Evolutionary conservation across 1,140 invertebrate genomes (phyloP).

Genomic region (Drosophila neocordata): DNA sequence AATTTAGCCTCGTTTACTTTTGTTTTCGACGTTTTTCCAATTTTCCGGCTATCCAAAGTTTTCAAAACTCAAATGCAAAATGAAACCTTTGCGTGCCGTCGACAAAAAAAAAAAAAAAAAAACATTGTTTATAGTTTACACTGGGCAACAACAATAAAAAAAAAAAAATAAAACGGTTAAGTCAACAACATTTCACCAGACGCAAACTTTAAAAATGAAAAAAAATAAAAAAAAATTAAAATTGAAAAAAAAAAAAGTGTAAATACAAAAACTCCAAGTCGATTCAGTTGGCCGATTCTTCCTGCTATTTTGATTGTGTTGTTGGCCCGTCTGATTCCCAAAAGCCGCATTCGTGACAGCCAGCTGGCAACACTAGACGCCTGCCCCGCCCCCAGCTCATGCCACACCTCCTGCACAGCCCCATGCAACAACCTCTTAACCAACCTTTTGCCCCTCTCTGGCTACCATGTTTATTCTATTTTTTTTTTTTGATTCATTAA

Average conservation of each 20-base stretch:
- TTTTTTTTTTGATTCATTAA: slow-evolving; percentile 67
- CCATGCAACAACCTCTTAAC: not conserved
- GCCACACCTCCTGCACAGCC: slow-evolving; percentile 6
- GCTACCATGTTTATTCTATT: slow-evolving; percentile 11
- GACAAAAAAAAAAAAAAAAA: slow-evolving; percentile 33
- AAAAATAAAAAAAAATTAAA: not conserved
- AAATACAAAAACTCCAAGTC: slow-evolving; percentile 45
- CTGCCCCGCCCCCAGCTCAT: not conserved
- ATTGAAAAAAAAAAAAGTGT: not conserved
- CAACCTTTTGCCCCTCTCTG: not conserved
- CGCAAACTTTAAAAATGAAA: slow-evolving; percentile 51
- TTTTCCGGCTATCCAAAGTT: slow-evolving; percentile 36
- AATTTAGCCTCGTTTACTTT: not conserved
- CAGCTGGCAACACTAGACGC: slow-evolving; percentile 50
- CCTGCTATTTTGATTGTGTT: slow-evolving; percentile 52
- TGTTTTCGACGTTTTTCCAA: not conserved
- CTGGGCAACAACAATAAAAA: slow-evolving; percentile 37
- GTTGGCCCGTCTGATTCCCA: slow-evolving; percentile 46
- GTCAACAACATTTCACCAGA: slow-evolving; percentile 50
- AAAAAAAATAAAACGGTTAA: slow-evolving; percentile 31
- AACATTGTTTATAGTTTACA: slow-evolving; percentile 64
- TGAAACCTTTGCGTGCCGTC: slow-evolving; percentile 75
- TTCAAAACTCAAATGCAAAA: slow-evolving; percentile 61
- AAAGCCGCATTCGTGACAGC: slow-evolving; percentile 67
- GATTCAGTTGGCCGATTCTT: slow-evolving; percentile 75